Percentiles rank a stretch among this genome's conserved stretches.
phyloP scores from a whole-genome alignment of 2,797 vertebrate genomes.

The Tragelaphus oryx region DNA sequence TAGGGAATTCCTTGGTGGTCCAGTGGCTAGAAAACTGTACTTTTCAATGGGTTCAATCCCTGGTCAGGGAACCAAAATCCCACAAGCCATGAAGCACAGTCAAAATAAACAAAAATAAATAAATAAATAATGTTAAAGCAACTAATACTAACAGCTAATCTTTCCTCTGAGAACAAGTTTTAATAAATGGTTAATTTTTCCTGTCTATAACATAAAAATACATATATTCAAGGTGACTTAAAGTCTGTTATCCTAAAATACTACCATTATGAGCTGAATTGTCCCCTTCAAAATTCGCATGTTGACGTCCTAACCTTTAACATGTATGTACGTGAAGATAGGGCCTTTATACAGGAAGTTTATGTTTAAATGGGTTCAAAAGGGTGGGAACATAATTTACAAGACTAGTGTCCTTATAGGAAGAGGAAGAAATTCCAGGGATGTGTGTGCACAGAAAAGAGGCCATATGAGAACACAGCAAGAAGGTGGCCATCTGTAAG shows the following conservation, averaged over 20 bases:
- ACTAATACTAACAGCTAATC: background rate
- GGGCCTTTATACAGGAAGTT: background rate
- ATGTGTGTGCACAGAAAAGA: background rate
- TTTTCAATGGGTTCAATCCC: background rate
- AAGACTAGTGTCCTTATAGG: background rate
- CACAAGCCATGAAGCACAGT: background rate
- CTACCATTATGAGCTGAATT: background rate
- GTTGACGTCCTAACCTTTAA: background rate
- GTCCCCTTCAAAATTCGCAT: background rate
- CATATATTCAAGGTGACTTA: background rate
- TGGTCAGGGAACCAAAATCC: background rate
- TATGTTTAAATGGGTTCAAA: background rate
- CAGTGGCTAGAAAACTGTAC: background rate
- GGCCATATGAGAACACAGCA: background rate
- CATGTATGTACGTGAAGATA: background rate
- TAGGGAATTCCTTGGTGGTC: background rate
- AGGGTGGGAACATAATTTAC: background rate
- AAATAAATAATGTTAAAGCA: conserved; percentile 5
- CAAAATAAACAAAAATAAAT: background rate
- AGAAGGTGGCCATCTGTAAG: background rate
- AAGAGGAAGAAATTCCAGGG: background rate
- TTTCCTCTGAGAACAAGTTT: conserved; percentile 3
- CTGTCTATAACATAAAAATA: background rate
- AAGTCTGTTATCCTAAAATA: background rate
- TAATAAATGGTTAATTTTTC: background rate